phyloP scores from a whole-genome alignment of 1,140 invertebrate species.

The Caerostris extrusa region DNA sequence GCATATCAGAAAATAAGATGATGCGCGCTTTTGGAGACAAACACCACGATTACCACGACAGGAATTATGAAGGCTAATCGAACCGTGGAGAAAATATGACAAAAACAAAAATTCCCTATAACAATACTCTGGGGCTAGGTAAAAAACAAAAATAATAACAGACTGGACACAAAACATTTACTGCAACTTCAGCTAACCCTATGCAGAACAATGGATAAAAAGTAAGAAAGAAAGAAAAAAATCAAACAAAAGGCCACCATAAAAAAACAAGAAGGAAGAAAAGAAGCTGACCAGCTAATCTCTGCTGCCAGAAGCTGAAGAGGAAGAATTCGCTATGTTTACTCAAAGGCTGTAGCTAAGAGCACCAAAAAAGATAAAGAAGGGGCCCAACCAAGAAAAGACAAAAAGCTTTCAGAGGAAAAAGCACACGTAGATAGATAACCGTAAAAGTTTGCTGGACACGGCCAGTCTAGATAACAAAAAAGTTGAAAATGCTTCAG shows the following conservation, averaged over 20 bases:
- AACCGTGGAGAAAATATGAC: neutral
- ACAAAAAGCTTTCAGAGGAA: constrained; percentile 25
- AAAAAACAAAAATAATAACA: neutral
- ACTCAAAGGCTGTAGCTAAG: neutral
- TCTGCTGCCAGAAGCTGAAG: constrained; percentile 7
- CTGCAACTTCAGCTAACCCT: constrained; percentile 3
- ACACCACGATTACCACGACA: neutral
- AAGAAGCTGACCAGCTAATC: constrained; percentile 11
- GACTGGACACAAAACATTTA: neutral
- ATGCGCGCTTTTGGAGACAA: neutral
- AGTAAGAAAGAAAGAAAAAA: neutral
- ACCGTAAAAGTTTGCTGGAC: neutral
- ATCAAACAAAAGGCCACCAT: neutral
- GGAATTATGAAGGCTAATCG: constrained; percentile 13
- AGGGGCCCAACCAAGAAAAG: neutral
- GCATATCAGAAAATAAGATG: neutral
- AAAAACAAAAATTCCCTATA: neutral
- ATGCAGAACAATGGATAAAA: neutral
- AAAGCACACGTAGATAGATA: neutral
- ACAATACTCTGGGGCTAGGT: neutral
- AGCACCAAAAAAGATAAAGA: neutral
- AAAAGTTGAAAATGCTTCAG: neutral
- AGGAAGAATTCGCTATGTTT: constrained; percentile 20
- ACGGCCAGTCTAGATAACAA: neutral
- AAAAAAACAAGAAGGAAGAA: neutral